Evolutionary conservation across 2,113 vertebrate species (phyloP).

Genomic region (Synchiropus splendidus): DNA sequence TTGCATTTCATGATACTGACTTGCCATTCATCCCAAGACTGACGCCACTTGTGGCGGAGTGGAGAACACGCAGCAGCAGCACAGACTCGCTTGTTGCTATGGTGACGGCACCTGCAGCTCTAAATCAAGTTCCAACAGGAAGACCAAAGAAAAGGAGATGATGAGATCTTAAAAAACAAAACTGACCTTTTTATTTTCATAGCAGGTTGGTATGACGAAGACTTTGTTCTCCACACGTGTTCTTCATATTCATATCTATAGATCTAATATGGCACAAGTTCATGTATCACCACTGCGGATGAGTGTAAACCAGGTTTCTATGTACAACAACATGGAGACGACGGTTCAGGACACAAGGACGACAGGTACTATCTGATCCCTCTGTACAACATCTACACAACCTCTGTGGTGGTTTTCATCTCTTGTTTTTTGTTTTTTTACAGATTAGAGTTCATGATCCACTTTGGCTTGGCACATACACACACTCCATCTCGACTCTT

Average conservation of each 20-base stretch:
- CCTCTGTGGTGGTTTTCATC: conserved; percentile 62
- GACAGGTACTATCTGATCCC: conserved; percentile 77
- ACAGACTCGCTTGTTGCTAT: too few relatives aligned
- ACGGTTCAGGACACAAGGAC: conserved; percentile 81
- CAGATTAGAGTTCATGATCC: conserved; percentile 69
- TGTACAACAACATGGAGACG: conserved; percentile 88
- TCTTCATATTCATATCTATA: conserved; percentile 66
- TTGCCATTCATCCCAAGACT: too few relatives aligned
- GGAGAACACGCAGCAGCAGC: too few relatives aligned
- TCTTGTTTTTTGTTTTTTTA: conserved; percentile 54
- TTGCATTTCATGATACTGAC: too few relatives aligned
- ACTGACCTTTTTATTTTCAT: conserved; percentile 67
- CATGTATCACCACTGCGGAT: conserved; percentile 79
- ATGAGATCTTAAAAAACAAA: conserved; percentile 74
- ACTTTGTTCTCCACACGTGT: conserved; percentile 51
- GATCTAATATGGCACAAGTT: conserved; percentile 80
- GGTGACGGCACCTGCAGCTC: too few relatives aligned
- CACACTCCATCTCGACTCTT: conserved; percentile 65
- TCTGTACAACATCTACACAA: conserved; percentile 85
- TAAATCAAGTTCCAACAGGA: too few relatives aligned
- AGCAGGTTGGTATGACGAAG: conserved; percentile 49
- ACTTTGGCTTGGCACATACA: conserved; percentile 78
- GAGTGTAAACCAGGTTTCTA: conserved; percentile 80
- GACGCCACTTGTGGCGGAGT: too few relatives aligned
- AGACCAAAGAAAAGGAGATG: conserved; percentile 49